Percentiles rank a stretch among this genome's conserved stretches.
Evolutionary conservation across 2,888 invertebrate genomes (phyloP).

Genomic region (Steromphala cineraria): DNA sequence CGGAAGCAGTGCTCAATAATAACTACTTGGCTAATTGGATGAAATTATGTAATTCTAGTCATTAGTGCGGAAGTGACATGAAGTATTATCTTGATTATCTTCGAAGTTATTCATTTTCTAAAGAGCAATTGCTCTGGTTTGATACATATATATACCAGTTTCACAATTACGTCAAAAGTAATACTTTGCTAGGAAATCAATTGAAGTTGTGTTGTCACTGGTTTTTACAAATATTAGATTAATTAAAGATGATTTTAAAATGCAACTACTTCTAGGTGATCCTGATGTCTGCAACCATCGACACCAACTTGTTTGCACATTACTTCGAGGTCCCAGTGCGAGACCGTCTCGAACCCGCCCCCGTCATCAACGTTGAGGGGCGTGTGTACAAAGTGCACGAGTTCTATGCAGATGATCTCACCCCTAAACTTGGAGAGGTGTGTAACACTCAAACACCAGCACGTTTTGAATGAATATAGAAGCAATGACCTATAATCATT

Average conservation of each 20-base stretch:
- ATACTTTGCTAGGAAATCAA: too few species aligned
- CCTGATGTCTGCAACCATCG: slow-evolving; percentile 96
- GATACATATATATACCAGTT: too few species aligned
- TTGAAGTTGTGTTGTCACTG: not conserved
- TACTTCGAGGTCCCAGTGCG: slow-evolving; percentile 80
- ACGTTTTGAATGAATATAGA: too few species aligned
- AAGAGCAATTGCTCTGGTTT: too few species aligned
- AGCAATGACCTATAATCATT: not conserved
- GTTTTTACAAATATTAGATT: not conserved
- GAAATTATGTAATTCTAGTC: too few species aligned
- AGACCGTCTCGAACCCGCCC: slow-evolving; percentile 67
- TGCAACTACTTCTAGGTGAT: slow-evolving; percentile 75
- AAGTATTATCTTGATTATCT: too few species aligned
- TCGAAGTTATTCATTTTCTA: too few species aligned
- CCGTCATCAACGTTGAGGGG: slow-evolving; percentile 70
- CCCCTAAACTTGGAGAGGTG: slow-evolving; percentile 60
- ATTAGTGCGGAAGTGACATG: too few species aligned
- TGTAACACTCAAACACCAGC: slow-evolving; percentile 17
- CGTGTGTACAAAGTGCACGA: slow-evolving; percentile 68
- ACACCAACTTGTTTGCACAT: slow-evolving; percentile 83
- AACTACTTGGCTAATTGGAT: too few species aligned
- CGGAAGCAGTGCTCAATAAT: too few species aligned
- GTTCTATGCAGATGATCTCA: slow-evolving; percentile 72
- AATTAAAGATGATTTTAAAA: not conserved
- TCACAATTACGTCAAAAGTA: too few species aligned